A percentile compares a stretch with the other conserved stretches of the same genome.
These are phyloP conservation scores for Alouatta palliata DNA, from an alignment of 2,113 vertebrate species.

Conservation along the genomic window DNA sequence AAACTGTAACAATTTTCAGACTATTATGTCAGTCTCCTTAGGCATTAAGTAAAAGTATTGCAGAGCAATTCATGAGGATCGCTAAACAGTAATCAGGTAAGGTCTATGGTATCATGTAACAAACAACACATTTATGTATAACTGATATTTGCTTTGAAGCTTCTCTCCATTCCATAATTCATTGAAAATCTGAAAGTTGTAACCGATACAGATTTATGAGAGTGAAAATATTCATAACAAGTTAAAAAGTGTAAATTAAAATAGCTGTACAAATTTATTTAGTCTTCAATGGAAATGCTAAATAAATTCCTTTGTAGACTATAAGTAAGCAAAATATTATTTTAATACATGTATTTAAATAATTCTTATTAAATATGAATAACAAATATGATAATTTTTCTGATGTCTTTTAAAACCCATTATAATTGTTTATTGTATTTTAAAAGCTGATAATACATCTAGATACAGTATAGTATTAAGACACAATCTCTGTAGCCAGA, in stretches of 20 bases:
- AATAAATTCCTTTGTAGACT: neutral
- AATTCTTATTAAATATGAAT: neutral
- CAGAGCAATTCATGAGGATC: neutral
- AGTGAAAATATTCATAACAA: neutral
- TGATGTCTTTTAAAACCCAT: neutral
- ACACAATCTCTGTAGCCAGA: neutral
- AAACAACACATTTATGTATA: neutral
- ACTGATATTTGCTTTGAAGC: neutral
- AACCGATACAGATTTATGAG: neutral
- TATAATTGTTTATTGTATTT: neutral
- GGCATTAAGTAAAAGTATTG: slow-evolving; percentile 37
- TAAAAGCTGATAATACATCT: neutral
- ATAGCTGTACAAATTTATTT: neutral
- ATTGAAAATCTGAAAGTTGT: neutral
- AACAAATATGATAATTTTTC: neutral
- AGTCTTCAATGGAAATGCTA: neutral
- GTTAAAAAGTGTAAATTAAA: slow-evolving; percentile 4
- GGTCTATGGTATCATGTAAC: neutral
- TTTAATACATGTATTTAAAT: neutral
- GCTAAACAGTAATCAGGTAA: slow-evolving; percentile 9
- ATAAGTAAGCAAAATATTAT: neutral
- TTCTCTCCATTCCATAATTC: neutral
- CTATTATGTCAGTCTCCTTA: slow-evolving; percentile 7
- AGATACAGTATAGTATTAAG: neutral
- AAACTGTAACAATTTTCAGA: slow-evolving; percentile 41